Evolutionary conservation across 2,888 invertebrate species (phyloP), one percentile per base, ranked within the genome.

Genomic region (Diaperis boleti): DNA sequence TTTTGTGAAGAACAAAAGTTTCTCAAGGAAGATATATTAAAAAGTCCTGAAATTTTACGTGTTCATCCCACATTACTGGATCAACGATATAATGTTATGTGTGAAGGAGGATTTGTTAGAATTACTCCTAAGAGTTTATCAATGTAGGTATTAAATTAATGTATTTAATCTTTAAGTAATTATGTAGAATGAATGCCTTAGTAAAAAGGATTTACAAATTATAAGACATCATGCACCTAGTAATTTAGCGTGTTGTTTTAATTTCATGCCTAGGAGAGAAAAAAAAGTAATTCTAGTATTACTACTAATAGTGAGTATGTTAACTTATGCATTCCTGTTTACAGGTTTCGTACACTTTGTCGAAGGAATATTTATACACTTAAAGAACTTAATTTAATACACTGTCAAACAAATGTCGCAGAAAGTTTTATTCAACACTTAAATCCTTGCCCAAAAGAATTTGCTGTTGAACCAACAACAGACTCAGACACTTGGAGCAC

Each of bases 31-130:
- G 86, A 87, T 17, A 86, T 89, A 10, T 80, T 86, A 33, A 64
- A 78, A 1, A 82, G 85, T 68, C 86, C 87, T 0, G 83, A 5
- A 20, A 62, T 90, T 1, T 82, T 90, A n/a, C 83, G 83, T 52
- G 82, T 84, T 75, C 84, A 85, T 70, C 83, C 85, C 1, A 79
- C 85, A 15, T 84, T 85, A 20, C 76, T 89, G 71, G 84, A 86
- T 47, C 88, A 89, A 72, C 87, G 89, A 69, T 85, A 85, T 62
- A 82, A 83, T 72, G 85, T 88, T 39, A 78, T 90, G 8, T 81
- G 80, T 65, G 90, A 90, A 79, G 87, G 87, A 74, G 86, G 87
- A 10, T 88, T 88, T 67, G 62, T 71, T 1, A 65, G 75, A 8
- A 74, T 85, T 13, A 67, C 65, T 56, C 70, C 76, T 3, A 18